Conservation (phyloP, 2,113 vertebrate genomes). For the Myotis lucifugus region DNA sequence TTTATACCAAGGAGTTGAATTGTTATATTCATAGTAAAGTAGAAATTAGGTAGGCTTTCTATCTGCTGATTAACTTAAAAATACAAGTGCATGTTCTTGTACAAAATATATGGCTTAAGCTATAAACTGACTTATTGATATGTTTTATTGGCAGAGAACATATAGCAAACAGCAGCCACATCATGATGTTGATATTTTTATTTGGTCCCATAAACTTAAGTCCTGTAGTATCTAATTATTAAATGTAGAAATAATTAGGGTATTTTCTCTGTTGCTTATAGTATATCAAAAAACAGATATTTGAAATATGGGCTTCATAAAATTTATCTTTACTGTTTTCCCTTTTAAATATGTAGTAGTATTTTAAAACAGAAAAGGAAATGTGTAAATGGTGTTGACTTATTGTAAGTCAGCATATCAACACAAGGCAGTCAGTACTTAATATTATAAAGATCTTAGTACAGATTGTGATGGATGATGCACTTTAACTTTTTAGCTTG, state of each 20-base stretch:
- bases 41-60: slow-evolving; percentile 25
- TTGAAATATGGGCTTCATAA: slow-evolving; percentile 33
- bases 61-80: slow-evolving; percentile 38
- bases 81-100: not conserved
- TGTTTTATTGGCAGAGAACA: slow-evolving; percentile 2
- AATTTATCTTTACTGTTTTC: slow-evolving; percentile 32
- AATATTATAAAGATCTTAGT: slow-evolving; percentile 34
- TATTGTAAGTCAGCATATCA: slow-evolving; percentile 37
- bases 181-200: slow-evolving; percentile 22
- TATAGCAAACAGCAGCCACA: not conserved
- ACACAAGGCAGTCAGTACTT: not conserved
- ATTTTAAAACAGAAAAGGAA: slow-evolving; percentile 30
- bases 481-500: slow-evolving; percentile 50
- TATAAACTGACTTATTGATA: not conserved
- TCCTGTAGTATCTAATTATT: slow-evolving; percentile 15
- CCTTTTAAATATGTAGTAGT: slow-evolving; percentile 21
- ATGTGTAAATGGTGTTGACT: not conserved
- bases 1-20: not conserved
- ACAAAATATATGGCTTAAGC: not conserved
- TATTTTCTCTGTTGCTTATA: slow-evolving; percentile 53
- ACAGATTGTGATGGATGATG: slow-evolving; percentile 25
- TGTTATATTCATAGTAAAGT: slow-evolving; percentile 46
- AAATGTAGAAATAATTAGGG: slow-evolving; percentile 26
- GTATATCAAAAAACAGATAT: not conserved
- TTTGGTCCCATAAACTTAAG: slow-evolving; percentile 31